Evolutionary conservation across 1,140 invertebrate species (phyloP).

Genomic region (Drosophila triauraria): DNA sequence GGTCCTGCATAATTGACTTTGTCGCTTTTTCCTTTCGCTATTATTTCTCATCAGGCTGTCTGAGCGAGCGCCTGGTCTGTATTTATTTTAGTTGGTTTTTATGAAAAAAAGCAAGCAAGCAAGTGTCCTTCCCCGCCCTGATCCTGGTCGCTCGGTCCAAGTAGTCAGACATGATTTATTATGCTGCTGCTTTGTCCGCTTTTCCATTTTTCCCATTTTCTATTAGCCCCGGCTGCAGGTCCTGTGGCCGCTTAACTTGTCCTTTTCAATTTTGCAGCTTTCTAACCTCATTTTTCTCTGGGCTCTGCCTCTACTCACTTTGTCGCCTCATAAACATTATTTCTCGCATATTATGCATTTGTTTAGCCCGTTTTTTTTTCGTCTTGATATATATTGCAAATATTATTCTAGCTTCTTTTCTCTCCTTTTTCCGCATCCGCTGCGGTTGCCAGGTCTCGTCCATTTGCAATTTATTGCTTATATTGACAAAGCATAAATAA

Average conservation of each 20-base stretch:
- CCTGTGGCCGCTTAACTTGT: slow-evolving; percentile 44
- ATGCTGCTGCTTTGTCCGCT: slow-evolving; percentile 36
- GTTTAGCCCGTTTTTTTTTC: slow-evolving; percentile 16
- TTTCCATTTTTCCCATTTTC: slow-evolving; percentile 49
- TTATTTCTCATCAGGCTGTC: slow-evolving; percentile 62
- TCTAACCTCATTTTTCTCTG: slow-evolving; percentile 17
- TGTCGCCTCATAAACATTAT: slow-evolving; percentile 31
- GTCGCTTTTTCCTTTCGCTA: slow-evolving; percentile 67
- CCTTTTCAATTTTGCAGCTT: slow-evolving; percentile 45
- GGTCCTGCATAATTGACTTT: slow-evolving; percentile 79
- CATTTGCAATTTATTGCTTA: slow-evolving; percentile 30
- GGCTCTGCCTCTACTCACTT: slow-evolving; percentile 8
- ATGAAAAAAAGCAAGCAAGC: slow-evolving; percentile 24
- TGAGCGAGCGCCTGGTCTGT: slow-evolving; percentile 1
- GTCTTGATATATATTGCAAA: slow-evolving; percentile 24
- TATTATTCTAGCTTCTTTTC: slow-evolving; percentile 17
- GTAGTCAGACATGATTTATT: slow-evolving; percentile 54
- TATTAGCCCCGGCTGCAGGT: slow-evolving; percentile 38
- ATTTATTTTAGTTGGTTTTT: slow-evolving; percentile 53
- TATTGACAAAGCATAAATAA: slow-evolving; percentile 45
- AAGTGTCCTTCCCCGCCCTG: slow-evolving; percentile 18
- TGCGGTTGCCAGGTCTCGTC: neutral
- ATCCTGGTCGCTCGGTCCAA: slow-evolving; percentile 32
- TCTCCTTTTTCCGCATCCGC: neutral
- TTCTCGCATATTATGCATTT: slow-evolving; percentile 24